Percentiles rank a stretch among this genome's conserved stretches.
Conservation (phyloP, 2,113 vertebrate genomes). For the Todiramphus chloris region DNA sequence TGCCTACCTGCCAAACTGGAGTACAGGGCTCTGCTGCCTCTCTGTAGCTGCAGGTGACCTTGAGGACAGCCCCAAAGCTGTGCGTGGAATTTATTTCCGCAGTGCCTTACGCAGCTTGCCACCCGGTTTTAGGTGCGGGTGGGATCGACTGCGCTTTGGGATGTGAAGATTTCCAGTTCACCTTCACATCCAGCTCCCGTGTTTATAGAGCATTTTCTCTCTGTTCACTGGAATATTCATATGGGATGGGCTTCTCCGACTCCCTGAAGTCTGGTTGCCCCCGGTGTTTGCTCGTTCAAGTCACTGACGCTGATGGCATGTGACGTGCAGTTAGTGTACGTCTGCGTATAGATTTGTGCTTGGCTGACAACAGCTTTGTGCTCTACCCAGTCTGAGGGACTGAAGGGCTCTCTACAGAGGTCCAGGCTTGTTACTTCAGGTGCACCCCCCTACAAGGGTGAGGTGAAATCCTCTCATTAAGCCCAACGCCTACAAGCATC, state of each 20-base stretch:
- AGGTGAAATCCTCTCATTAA: neutral
- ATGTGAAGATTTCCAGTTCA: neutral
- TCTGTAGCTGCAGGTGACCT: neutral
- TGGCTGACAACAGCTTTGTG: slow-evolving; percentile 10
- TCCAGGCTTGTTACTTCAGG: neutral
- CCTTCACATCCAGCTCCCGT: neutral
- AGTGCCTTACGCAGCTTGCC: neutral
- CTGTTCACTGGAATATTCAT: neutral
- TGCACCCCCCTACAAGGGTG: neutral
- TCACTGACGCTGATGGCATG: slow-evolving; percentile 1
- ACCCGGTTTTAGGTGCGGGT: neutral
- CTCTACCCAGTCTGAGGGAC: neutral
- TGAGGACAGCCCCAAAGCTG: neutral
- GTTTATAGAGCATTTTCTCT: neutral
- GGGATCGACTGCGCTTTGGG: neutral
- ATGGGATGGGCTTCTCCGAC: neutral
- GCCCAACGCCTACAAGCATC: neutral
- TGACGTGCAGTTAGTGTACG: neutral
- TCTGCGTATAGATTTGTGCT: neutral
- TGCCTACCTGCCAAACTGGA: neutral
- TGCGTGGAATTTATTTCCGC: neutral
- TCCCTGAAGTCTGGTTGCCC: neutral
- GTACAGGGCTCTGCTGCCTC: neutral
- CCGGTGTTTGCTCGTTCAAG: neutral
- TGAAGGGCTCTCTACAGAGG: neutral